phyloP scores from a whole-genome alignment of 2,888 invertebrate species.

The Mylabris sibirica region DNA sequence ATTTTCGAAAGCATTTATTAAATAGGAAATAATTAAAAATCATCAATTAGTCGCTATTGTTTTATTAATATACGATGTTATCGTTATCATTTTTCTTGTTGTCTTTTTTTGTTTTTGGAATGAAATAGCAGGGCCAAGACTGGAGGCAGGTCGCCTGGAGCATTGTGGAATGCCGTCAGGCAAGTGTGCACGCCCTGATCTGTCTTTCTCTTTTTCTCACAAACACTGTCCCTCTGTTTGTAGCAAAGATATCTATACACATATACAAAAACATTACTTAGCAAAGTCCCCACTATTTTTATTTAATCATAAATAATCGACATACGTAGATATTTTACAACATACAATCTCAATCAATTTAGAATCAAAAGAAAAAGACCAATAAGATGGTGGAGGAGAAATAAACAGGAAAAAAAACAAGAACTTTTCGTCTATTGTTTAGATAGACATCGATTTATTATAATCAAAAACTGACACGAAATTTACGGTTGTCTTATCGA shows the following conservation, averaged over 20 bases:
- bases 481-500: conserved; percentile 11
- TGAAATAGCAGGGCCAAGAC: conserved; percentile 38
- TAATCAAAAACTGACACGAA: neutral
- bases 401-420: neutral
- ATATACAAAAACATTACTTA: conserved; percentile 3
- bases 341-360: neutral
- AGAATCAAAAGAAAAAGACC: neutral
- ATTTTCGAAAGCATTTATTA: neutral
- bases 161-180: conserved; percentile 62
- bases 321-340: conserved; percentile 5
- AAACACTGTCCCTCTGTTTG: conserved; percentile 22
- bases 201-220: conserved; percentile 38
- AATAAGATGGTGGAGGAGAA: neutral
- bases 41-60: conserved; percentile 1
- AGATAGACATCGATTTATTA: conserved; percentile 5
- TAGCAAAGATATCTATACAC: conserved; percentile 7
- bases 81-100: neutral
- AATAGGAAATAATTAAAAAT: neutral
- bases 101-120: neutral
- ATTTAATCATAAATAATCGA: neutral
- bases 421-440: neutral
- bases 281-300: conserved; percentile 7
- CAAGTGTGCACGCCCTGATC: conserved; percentile 58
- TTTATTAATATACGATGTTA: neutral
- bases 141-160: conserved; percentile 58